Evolutionary conservation across 2,797 vertebrate species (phyloP), one percentile per base, ranked within the genome.

Genomic region (Kryptolebias ocellatus): DNA sequence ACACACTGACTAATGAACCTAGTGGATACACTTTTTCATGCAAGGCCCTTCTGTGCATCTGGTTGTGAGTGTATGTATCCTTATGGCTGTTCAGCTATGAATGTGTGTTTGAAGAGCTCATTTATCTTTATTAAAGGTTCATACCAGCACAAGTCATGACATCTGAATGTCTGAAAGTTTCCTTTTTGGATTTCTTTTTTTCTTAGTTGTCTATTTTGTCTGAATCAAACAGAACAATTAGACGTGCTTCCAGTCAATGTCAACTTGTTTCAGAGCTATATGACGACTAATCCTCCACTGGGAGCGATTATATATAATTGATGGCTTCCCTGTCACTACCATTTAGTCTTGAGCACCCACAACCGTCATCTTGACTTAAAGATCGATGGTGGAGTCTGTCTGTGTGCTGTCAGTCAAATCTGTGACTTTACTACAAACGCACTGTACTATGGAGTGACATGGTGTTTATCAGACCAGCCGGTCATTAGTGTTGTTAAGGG

Each of bases 251-350:
- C 28, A 76, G 70, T 64, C 69, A 69, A 54, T 83, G 78, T 76
- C 76, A 60, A 37, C 70, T 82, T 85, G 83, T 82, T 85, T 88
- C 75, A 76, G 64, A 76, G 81, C 57, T 78, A 68, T 72, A 79
- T 78, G 77, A 78, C 73, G 52, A 73, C 78, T 83, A 72, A 73
- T 78, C 72, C 56, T 79, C 86, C 81, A 49, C 78, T 67, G 85
- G 83, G 87, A 87, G 59, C 1, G 54, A 82, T 87, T 83, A 89
- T 92, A 87, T 89, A 88, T 91, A 87, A 91, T 90, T 63, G 83
- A 90, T 90, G 86, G 67, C 76, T 86, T 84, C 60, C 61, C 84
- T 86, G 87, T 89, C 86, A 74, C 80, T 83, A 71, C 71, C 79
- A 51, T 90, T 90, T 89, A 91, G 86, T 83, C 80, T 87, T 88